phyloP scores from a whole-genome alignment of 1,140 invertebrate species.

The Drosophila athabasca region DNA sequence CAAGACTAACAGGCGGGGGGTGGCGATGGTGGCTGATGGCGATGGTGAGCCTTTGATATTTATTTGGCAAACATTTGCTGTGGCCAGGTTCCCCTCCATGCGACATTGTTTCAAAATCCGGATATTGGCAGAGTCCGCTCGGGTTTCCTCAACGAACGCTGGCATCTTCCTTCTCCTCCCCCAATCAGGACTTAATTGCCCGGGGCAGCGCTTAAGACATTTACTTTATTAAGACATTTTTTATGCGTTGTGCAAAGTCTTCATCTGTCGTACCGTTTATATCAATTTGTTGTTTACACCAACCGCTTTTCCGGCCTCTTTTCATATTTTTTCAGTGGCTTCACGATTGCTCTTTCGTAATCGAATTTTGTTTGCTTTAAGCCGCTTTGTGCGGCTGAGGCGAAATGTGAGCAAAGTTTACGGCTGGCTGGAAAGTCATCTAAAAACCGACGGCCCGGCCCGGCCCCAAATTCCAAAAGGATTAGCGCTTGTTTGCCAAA shows the following conservation, averaged over 20 bases:
- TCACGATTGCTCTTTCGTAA: slow-evolving; percentile 53
- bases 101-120: slow-evolving; percentile 55
- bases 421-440: slow-evolving; percentile 31
- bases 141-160: slow-evolving; percentile 33
- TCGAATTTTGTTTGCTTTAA: slow-evolving; percentile 54
- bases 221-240: slow-evolving; percentile 57
- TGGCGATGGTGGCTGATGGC: background rate
- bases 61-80: slow-evolving; percentile 73
- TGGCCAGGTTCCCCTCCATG: slow-evolving; percentile 41
- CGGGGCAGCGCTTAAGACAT: slow-evolving; percentile 40
- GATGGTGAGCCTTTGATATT: slow-evolving; percentile 55
- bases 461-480: slow-evolving; percentile 40
- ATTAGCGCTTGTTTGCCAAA: slow-evolving; percentile 55
- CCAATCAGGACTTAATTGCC: slow-evolving; percentile 52
- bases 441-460: background rate
- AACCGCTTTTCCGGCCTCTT: slow-evolving; percentile 10
- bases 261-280: slow-evolving; percentile 37
- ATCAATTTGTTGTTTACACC: slow-evolving; percentile 64
- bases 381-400: slow-evolving; percentile 32
- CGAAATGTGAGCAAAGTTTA: slow-evolving; percentile 30
- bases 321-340: slow-evolving; percentile 1
- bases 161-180: background rate
- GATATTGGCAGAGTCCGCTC: slow-evolving; percentile 55
- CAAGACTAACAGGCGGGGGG: slow-evolving; percentile 24
- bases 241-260: slow-evolving; percentile 3